A percentile compares a stretch with the other conserved stretches of the same genome.
phyloP scores from a whole-genome alignment of 1,140 invertebrate genomes.

The Plectus sambesii region DNA sequence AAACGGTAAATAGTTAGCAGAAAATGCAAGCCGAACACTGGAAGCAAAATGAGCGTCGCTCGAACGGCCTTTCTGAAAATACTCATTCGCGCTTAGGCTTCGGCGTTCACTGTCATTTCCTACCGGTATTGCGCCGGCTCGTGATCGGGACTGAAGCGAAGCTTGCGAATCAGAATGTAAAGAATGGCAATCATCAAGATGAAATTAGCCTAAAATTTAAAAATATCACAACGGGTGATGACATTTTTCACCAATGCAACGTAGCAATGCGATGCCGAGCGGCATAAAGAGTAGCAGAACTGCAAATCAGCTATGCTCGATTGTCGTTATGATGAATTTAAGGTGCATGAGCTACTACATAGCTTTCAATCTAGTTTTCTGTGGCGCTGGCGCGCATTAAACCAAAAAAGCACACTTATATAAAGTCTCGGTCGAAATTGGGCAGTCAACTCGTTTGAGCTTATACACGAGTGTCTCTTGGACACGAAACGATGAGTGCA shows the following conservation, averaged over 20 bases:
- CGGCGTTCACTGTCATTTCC: constrained; percentile 12
- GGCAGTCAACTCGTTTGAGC: too few relatives aligned
- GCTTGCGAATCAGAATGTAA: constrained; percentile 52
- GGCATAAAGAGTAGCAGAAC: too few relatives aligned
- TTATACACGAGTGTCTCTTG: too few relatives aligned
- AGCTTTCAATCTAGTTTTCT: too few relatives aligned
- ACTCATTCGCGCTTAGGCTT: constrained; percentile 13
- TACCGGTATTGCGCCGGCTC: constrained; percentile 55
- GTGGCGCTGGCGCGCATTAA: too few relatives aligned
- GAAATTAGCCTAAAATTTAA: constrained; percentile 49
- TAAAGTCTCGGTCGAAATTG: too few relatives aligned
- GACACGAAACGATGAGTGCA: too few relatives aligned
- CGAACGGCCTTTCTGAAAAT: constrained; percentile 53
- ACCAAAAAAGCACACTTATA: too few relatives aligned
- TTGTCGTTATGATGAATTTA: too few relatives aligned
- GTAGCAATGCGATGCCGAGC: too few relatives aligned
- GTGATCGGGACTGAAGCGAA: constrained; percentile 50
- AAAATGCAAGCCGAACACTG: constrained; percentile 60
- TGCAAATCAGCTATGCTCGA: too few relatives aligned
- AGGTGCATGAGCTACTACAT: too few relatives aligned
- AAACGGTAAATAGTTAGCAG: constrained; percentile 71
- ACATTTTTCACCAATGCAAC: background rate
- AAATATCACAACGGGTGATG: background rate
- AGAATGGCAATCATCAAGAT: constrained; percentile 53
- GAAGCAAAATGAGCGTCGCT: constrained; percentile 72